A percentile compares a stretch with the other conserved stretches of the same genome.
These are phyloP conservation scores for Drosophila kurseongensis DNA, from an alignment of 1,140 invertebrate species.

Conservation along the genomic window DNA sequence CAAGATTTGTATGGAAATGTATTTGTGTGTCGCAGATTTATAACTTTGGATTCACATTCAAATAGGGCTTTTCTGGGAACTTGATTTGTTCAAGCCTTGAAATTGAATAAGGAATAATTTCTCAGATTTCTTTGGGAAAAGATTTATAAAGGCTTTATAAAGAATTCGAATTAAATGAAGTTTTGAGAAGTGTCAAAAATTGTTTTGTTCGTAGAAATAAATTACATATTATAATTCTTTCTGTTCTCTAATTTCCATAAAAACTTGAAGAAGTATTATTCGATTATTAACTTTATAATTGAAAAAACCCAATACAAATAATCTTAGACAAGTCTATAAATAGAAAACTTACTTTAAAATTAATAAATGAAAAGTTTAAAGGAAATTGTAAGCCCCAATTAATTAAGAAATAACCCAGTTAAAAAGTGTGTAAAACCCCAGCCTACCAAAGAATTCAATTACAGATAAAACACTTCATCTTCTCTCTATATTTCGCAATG, in stretches of 20 bases:
- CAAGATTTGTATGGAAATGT: slow-evolving; percentile 63
- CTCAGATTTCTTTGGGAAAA: slow-evolving; percentile 7
- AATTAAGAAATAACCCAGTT: background rate
- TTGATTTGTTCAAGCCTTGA: slow-evolving; percentile 44
- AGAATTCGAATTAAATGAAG: background rate
- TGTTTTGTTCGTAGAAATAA: too few species aligned
- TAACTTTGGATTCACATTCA: slow-evolving; percentile 54
- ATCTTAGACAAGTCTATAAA: too few species aligned
- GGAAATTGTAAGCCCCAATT: too few species aligned
- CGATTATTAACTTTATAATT: too few species aligned
- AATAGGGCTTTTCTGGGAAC: slow-evolving; percentile 59
- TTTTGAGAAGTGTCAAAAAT: slow-evolving; percentile 4
- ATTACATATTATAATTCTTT: background rate
- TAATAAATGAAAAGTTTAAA: too few species aligned
- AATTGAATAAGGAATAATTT: slow-evolving; percentile 17
- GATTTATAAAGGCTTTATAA: slow-evolving; percentile 15
- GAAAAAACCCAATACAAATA: too few species aligned
- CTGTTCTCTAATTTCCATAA: background rate
- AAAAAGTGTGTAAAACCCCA: background rate
- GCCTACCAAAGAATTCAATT: slow-evolving; percentile 9
- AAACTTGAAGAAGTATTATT: too few species aligned
- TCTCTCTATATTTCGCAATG: slow-evolving; percentile 12
- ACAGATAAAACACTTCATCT: slow-evolving; percentile 12
- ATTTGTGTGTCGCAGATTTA: slow-evolving; percentile 44
- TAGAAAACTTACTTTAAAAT: too few species aligned